Evolutionary conservation across 2,888 invertebrate species (phyloP).

Genomic region (Campaea margaritaria): DNA sequence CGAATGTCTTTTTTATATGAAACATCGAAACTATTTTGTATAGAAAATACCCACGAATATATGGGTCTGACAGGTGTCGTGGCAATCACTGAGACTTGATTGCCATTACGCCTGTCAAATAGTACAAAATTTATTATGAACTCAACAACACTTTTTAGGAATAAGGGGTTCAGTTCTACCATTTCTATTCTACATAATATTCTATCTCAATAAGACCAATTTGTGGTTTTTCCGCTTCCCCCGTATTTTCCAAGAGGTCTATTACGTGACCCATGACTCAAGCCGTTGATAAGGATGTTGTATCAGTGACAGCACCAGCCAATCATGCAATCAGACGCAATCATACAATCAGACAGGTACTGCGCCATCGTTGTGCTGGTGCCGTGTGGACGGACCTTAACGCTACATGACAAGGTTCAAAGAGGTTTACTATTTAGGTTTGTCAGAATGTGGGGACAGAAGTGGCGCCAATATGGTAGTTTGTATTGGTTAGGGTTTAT

Average conservation of each 20-base stretch:
- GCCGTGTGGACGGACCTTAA: slow-evolving; percentile 1
- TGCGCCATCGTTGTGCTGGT: neutral
- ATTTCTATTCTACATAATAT: no score
- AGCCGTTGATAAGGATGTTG: slow-evolving; percentile 59
- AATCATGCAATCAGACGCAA: slow-evolving; percentile 58
- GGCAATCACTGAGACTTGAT: no score
- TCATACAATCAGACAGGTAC: slow-evolving; percentile 32
- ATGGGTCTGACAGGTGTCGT: no score
- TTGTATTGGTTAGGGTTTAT: no score
- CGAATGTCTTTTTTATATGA: no score
- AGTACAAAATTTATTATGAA: no score
- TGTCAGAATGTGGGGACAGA: slow-evolving; percentile 5
- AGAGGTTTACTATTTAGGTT: slow-evolving; percentile 1
- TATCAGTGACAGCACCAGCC: slow-evolving; percentile 40
- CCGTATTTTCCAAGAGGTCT: slow-evolving; percentile 10
- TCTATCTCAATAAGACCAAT: neutral
- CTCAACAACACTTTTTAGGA: no score
- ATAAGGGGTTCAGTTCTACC: no score
- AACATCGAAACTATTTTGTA: no score
- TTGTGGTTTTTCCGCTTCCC: slow-evolving; percentile 3
- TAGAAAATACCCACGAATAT: no score
- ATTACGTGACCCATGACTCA: slow-evolving; percentile 37
- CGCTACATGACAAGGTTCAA: slow-evolving; percentile 5
- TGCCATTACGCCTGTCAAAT: no score
- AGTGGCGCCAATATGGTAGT: slow-evolving; percentile 25